Conservation (phyloP, 2,888 invertebrate genomes). For the Sesia apiformis region DNA sequence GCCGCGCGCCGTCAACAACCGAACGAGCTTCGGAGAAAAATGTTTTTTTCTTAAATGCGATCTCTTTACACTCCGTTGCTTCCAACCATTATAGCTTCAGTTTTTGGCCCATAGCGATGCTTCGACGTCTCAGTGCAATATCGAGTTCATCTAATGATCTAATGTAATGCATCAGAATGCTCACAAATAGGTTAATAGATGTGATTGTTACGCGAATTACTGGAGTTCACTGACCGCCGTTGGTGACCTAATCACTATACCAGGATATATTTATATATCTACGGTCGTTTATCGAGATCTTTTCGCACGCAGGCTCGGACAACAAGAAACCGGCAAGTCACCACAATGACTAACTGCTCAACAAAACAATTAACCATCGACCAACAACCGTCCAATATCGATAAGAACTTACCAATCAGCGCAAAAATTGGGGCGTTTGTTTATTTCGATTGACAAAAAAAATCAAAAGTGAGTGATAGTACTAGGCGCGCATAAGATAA, state of each 20-base stretch:
- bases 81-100: conserved; percentile 25
- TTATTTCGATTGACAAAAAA: neutral
- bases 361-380: conserved; percentile 12
- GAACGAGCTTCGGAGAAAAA: conserved; percentile 34
- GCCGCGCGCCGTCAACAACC: conserved; percentile 10
- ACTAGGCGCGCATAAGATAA: conserved; percentile 11
- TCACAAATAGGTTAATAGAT: conserved; percentile 26
- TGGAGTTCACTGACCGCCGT: conserved; percentile 33
- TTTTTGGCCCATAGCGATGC: conserved; percentile 19
- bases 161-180: conserved; percentile 4
- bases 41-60: conserved; percentile 30
- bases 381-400: neutral
- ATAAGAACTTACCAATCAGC: too few relatives aligned
- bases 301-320: conserved; percentile 34
- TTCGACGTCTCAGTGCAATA: conserved; percentile 21
- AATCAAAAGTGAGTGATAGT: neutral
- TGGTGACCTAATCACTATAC: conserved; percentile 31
- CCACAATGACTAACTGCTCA: conserved; percentile 25
- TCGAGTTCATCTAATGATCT: conserved; percentile 17
- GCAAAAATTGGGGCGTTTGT: too few relatives aligned
- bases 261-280: conserved; percentile 28
- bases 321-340: conserved; percentile 30
- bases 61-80: conserved; percentile 33
- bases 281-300: conserved; percentile 26
- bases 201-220: conserved; percentile 20